These are phyloP conservation scores for Siderastrea siderea DNA, from an alignment of 92 coral and sea anemone genomes.

Conservation along the genomic window DNA sequence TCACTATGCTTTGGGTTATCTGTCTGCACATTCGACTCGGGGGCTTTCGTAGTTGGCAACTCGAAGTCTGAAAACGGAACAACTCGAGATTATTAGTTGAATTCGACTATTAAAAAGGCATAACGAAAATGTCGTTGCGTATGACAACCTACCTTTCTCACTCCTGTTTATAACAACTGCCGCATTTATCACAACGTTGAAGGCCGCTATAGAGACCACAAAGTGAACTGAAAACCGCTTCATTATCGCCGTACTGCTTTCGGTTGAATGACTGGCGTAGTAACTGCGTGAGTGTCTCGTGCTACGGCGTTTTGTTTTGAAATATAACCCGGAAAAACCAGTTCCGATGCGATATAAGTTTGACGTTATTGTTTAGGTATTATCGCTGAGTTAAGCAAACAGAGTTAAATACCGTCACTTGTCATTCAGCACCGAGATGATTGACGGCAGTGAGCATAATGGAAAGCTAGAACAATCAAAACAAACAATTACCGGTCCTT, in stretches of 20 bases:
- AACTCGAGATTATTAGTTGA: neutral
- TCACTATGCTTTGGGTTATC: neutral
- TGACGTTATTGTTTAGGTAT: conserved; percentile 44
- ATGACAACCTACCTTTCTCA: conserved; percentile 17
- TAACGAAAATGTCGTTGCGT: neutral
- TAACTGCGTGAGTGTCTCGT: conserved; percentile 45
- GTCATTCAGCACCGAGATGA: conserved; percentile 39
- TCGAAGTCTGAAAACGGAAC: conserved; percentile 29
- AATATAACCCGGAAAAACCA: conserved; percentile 52
- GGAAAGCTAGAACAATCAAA: neutral
- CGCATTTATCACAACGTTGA: conserved; percentile 10
- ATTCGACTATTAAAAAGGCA: neutral
- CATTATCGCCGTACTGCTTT: conserved; percentile 14
- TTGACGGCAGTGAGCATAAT: conserved; percentile 20
- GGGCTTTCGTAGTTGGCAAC: neutral
- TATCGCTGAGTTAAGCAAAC: conserved; percentile 16
- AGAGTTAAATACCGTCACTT: conserved; percentile 32
- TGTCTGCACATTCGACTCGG: neutral
- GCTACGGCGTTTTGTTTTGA: conserved; percentile 39
- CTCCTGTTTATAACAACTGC: conserved; percentile 15
- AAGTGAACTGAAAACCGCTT: conserved; percentile 1
- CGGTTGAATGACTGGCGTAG: conserved; percentile 27
- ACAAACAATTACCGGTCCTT: conserved; percentile 10
- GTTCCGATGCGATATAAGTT: conserved; percentile 1
- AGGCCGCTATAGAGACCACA: conserved; percentile 2